Conservation (phyloP, 2,113 vertebrate species). For the Oreotragus oreotragus region DNA sequence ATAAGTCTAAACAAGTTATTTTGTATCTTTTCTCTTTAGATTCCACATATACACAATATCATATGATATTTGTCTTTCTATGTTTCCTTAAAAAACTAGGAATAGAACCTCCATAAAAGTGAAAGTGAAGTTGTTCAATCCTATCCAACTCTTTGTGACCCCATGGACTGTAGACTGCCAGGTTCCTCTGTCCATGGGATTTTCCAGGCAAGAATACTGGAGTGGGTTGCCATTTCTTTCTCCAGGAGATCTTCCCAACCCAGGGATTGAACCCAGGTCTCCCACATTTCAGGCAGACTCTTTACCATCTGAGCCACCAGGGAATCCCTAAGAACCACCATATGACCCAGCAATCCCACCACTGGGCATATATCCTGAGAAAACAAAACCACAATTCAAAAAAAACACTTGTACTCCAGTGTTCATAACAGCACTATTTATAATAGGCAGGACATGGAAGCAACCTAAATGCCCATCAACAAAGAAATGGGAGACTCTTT, state of each 20-base stretch:
- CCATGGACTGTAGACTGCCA: no score
- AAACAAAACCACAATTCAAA: not conserved
- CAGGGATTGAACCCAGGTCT: no score
- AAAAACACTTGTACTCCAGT: not conserved
- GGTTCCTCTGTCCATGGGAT: no score
- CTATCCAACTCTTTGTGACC: no score
- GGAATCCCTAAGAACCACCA: not conserved
- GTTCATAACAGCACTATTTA: not conserved
- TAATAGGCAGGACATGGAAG: not conserved
- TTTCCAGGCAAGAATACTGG: no score
- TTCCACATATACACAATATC: not conserved
- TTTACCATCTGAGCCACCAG: no score
- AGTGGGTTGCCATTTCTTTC: no score
- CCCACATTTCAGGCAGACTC: no score
- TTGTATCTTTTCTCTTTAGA: not conserved
- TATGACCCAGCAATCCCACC: not conserved
- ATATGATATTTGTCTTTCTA: not conserved
- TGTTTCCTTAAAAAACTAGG: not conserved
- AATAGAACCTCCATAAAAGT: not conserved
- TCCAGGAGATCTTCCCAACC: no score
- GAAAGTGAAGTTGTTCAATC: no score
- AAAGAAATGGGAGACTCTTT: not conserved
- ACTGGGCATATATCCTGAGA: not conserved
- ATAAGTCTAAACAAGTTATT: not conserved
- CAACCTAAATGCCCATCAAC: not conserved